A percentile compares a stretch with the other conserved stretches of the same genome.
Evolutionary conservation across 2,888 invertebrate species (phyloP).

Genomic region (Abrostola triplasia): DNA sequence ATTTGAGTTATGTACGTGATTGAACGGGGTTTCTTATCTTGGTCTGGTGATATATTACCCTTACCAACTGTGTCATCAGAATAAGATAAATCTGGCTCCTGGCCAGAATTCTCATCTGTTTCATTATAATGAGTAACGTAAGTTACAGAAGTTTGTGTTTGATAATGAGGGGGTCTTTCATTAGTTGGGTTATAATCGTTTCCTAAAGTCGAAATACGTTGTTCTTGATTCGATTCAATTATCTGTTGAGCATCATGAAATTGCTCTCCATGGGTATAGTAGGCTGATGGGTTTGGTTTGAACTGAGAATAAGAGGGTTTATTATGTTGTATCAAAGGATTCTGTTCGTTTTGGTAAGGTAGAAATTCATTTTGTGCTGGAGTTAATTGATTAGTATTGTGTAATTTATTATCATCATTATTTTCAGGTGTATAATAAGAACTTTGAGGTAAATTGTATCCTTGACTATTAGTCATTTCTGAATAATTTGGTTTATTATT

Average conservation of each 20-base stretch:
- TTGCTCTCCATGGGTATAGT: neutral
- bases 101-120: neutral
- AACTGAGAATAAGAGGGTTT: neutral
- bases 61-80: neutral
- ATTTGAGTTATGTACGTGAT: neutral
- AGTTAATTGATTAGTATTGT: neutral
- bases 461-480: too few species aligned
- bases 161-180: neutral
- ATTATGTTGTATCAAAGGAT: too few species aligned
- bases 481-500: too few species aligned
- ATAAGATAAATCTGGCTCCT: neutral
- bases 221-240: neutral
- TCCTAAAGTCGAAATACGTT: neutral
- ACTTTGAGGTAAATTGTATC: too few species aligned
- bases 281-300: neutral
- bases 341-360: neutral
- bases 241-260: neutral
- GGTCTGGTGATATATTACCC: neutral
- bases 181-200: neutral
- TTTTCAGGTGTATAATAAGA: too few species aligned
- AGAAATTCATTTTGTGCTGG: neutral
- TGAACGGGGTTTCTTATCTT: neutral
- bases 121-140: slow-evolving; percentile 9
- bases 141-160: slow-evolving; percentile 6
- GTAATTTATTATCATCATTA: too few species aligned